phyloP scores from a whole-genome alignment of 2,888 invertebrate species.

The Nymphalis polychloros region DNA sequence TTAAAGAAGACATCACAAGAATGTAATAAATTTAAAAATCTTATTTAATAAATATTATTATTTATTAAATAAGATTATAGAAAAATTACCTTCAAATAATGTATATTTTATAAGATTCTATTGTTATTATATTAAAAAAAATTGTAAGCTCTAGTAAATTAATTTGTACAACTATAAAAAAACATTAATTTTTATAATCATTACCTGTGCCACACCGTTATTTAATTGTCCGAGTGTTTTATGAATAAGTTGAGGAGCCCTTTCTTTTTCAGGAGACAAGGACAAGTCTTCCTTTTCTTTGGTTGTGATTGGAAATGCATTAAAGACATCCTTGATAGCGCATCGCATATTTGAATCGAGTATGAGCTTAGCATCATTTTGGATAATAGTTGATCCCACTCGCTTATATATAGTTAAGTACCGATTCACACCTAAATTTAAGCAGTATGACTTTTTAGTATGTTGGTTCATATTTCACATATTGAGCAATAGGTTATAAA shows the following conservation, averaged over 20 bases:
- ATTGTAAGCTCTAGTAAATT: too few relatives aligned
- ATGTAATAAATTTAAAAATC: too few relatives aligned
- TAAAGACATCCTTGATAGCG: constrained; percentile 83
- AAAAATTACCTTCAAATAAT: too few relatives aligned
- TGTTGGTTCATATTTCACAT: background rate
- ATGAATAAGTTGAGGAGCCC: constrained; percentile 80
- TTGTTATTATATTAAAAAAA: too few relatives aligned
- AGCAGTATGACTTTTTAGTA: background rate
- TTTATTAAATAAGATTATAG: too few relatives aligned
- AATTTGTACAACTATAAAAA: too few relatives aligned
- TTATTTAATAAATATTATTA: too few relatives aligned
- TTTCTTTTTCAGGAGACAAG: constrained; percentile 85
- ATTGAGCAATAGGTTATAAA: background rate
- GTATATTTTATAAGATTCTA: too few relatives aligned
- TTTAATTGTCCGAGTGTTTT: constrained; percentile 84
- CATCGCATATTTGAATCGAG: constrained; percentile 84
- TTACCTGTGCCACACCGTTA: constrained; percentile 84
- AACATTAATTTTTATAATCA: too few relatives aligned
- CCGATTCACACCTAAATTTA: constrained; percentile 81
- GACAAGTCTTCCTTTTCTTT: constrained; percentile 86
- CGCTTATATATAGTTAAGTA: constrained; percentile 87
- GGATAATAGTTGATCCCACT: constrained; percentile 84
- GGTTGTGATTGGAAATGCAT: constrained; percentile 85
- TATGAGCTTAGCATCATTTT: constrained; percentile 84
- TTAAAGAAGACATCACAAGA: too few relatives aligned